Base-by-base conservation (phyloP, 64 coral and sea anemone species). In the Dendronephthya gigantea region DNA sequence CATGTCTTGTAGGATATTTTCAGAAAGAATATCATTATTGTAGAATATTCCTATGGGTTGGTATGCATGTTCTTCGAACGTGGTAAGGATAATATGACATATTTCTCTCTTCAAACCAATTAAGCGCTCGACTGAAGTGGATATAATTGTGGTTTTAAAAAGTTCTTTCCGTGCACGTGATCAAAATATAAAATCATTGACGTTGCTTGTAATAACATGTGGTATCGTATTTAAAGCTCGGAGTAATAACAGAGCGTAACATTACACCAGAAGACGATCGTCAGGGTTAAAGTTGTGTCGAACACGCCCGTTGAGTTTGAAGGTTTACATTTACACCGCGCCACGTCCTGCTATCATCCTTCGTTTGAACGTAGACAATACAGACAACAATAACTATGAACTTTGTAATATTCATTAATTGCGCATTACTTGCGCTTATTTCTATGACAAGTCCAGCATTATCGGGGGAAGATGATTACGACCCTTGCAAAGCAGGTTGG, bases 221-320 rank as follows among this genome's bases (percentile, higher is more conserved):
- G 72, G 72, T 34, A 79, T 79, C 72, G 72, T 79, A 79, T 79
- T 79, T 79, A 79, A 79, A 79, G 41, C 30, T 79, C 27, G 15
- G 36, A 79, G 72, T 79, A 79, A 79, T 36, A 79, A 79, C 72
- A 79, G 72, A 34, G 72, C 9, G 72, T 79, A 79, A 79, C 72
- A 79, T 79, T 36, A 79, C 72, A 79, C 72, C 72, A 39, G 72
- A 79, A 9, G 7, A 79, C 30, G 58, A n/a, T 66, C 9, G 32
- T 19, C 72, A 79, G 72, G 72, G 72, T 79, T 79, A 79, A 79
- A 33, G 72, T 79, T 79, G 72, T 33, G 36, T 79, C 29, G 55
- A 14, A 36, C 72, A 79, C 72, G 72, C 72, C 72, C 29, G 58
- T 66, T 66, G 58, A n/a, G 58, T 34, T 15, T 79, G 15, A 28